Evolutionary conservation across 2,113 vertebrate species (phyloP).

Genomic region (Neodontobutis hainanensis): DNA sequence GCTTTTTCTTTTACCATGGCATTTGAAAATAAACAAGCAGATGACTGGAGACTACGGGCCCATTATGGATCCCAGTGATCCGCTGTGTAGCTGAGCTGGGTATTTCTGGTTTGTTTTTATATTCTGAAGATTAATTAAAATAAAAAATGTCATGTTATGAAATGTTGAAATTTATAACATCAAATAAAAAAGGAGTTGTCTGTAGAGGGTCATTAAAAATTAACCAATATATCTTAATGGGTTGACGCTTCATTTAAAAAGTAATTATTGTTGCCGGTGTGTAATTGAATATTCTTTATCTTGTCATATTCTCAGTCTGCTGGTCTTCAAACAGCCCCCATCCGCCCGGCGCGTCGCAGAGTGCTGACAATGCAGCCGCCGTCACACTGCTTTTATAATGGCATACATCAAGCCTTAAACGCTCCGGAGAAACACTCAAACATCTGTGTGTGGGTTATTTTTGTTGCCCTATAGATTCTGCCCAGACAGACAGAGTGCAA

Average conservation of each 20-base stretch:
- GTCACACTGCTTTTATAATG: constrained; percentile 70
- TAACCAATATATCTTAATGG: constrained; percentile 38
- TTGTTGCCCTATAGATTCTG: constrained; percentile 68
- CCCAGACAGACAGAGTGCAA: constrained; percentile 55
- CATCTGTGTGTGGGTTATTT: constrained; percentile 64
- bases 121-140: not conserved
- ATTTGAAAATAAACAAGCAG: constrained; percentile 3
- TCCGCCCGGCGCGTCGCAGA: constrained; percentile 47
- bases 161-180: constrained; percentile 18
- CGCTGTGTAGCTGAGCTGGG: too few relatives aligned
- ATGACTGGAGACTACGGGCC: not conserved
- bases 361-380: constrained; percentile 69
- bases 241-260: constrained; percentile 49
- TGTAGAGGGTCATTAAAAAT: constrained; percentile 28
- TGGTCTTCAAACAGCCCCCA: constrained; percentile 38
- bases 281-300: constrained; percentile 64
- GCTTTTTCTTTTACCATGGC: constrained; percentile 2
- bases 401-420: constrained; percentile 76
- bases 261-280: constrained; percentile 57
- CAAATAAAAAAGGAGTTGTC: constrained; percentile 15
- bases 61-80: constrained; percentile 2
- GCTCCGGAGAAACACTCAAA: constrained; percentile 70
- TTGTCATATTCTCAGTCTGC: constrained; percentile 61
- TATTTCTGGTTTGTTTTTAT: constrained; percentile 3
- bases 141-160: not conserved